Conservation (phyloP, 1,140 invertebrate genomes). For the Atopsyche davidsoni region DNA sequence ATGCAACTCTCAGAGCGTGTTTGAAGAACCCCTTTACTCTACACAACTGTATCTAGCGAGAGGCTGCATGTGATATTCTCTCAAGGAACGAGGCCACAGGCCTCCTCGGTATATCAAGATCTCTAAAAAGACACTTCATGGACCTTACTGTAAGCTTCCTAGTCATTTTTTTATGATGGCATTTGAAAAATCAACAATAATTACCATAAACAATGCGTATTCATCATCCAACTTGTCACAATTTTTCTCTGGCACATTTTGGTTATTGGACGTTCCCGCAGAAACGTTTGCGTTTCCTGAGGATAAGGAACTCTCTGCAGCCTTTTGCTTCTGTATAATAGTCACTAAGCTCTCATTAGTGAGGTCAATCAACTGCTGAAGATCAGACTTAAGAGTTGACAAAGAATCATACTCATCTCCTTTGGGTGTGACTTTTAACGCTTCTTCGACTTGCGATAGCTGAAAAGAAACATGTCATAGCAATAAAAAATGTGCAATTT, state of each 20-base stretch:
- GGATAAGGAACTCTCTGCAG: conserved; percentile 16
- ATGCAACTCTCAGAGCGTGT: too few relatives aligned
- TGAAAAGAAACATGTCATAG: conserved; percentile 35
- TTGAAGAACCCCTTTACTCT: too few relatives aligned
- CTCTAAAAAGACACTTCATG: too few relatives aligned
- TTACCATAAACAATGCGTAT: conserved; percentile 64
- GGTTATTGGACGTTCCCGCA: conserved; percentile 19
- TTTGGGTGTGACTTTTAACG: conserved; percentile 45
- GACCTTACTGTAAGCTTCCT: too few relatives aligned
- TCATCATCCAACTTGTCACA: conserved; percentile 53
- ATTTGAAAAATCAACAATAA: conserved; percentile 4
- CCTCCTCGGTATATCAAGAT: too few relatives aligned
- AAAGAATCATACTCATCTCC: conserved; percentile 53
- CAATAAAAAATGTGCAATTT: background rate
- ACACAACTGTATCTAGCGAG: too few relatives aligned
- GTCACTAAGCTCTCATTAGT: conserved; percentile 53
- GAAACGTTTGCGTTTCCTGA: background rate
- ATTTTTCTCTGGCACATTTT: conserved; percentile 28
- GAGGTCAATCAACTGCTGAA: conserved; percentile 59
- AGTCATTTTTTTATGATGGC: background rate
- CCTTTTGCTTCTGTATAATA: conserved; percentile 29
- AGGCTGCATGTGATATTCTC: too few relatives aligned
- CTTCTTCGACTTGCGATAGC: conserved; percentile 55
- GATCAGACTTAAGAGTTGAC: conserved; percentile 52
- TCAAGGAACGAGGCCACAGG: too few relatives aligned